These are phyloP conservation scores for Schizopygopsis malacanthus DNA, from an alignment of 2,797 vertebrate species.

Conservation along the genomic window DNA sequence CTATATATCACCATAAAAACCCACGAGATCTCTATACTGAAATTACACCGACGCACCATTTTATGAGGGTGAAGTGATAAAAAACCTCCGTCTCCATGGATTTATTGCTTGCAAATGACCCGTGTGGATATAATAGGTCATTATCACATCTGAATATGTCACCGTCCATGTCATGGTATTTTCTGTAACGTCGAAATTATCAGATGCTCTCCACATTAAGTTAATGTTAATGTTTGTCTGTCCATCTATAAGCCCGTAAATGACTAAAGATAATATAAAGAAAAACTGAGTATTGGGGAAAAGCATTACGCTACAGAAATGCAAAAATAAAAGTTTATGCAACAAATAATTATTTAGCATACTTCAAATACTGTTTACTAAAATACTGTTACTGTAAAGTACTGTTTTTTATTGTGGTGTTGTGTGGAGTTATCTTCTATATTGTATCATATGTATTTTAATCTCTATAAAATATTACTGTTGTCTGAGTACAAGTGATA, in stretches of 20 bases:
- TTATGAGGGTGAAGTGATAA: neutral
- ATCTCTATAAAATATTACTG: neutral
- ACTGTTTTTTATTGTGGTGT: neutral
- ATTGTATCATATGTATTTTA: neutral
- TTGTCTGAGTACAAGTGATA: neutral
- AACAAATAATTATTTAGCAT: neutral
- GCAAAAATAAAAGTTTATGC: neutral
- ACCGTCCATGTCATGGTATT: neutral
- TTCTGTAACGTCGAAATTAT: neutral
- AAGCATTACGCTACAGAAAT: neutral
- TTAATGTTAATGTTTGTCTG: neutral
- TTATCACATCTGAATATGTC: neutral
- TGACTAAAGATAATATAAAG: neutral
- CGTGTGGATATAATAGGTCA: neutral
- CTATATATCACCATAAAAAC: neutral
- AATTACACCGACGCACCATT: neutral
- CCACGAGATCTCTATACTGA: neutral
- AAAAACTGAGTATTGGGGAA: neutral
- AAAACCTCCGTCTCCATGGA: neutral
- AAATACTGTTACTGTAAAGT: neutral
- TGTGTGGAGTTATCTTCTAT: neutral
- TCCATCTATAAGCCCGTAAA: neutral
- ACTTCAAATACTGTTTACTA: neutral
- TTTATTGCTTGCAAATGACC: constrained; percentile 10
- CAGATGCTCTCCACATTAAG: neutral